Percentiles rank a stretch among this genome's conserved stretches.
Evolutionary conservation across 1,140 invertebrate species (phyloP).

Genomic region (Tetraneura akinire): DNA sequence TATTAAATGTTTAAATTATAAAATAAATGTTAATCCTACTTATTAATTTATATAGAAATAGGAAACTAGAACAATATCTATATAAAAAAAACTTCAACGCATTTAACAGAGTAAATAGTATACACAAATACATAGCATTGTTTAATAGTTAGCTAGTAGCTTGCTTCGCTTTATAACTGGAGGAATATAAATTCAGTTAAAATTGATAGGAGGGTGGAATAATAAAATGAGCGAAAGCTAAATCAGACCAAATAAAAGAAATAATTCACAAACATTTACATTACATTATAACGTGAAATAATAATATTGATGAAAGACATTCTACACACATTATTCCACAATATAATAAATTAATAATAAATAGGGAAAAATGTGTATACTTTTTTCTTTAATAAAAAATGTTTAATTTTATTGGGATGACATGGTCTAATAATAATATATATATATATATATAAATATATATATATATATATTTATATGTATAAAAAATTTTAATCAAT

Average conservation of each 20-base stretch:
- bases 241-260: slow-evolving; percentile 18
- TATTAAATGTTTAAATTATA: slow-evolving; percentile 34
- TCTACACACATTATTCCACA: slow-evolving; percentile 17
- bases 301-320: slow-evolving; percentile 35
- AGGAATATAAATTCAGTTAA: slow-evolving; percentile 25
- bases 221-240: slow-evolving; percentile 39
- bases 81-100: slow-evolving; percentile 38
- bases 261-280: slow-evolving; percentile 47
- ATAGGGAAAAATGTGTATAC: slow-evolving; percentile 5
- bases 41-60: slow-evolving; percentile 24
- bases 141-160: slow-evolving; percentile 43
- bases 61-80: slow-evolving; percentile 48
- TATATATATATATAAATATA: slow-evolving; percentile 24
- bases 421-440: slow-evolving; percentile 16
- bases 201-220: neutral
- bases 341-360: slow-evolving; percentile 33
- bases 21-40: slow-evolving; percentile 44
- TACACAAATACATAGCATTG: slow-evolving; percentile 42
- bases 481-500: slow-evolving; percentile 27
- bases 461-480: slow-evolving; percentile 11
- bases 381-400: slow-evolving; percentile 35
- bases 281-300: slow-evolving; percentile 39
- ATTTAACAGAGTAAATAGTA: slow-evolving; percentile 45
- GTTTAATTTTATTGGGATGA: slow-evolving; percentile 23
- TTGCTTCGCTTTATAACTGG: slow-evolving; percentile 19